Percentiles rank a stretch among this genome's conserved stretches.
Evolutionary conservation across 2,113 vertebrate genomes (phyloP).

Genomic region (Chroicocephalus ridibundus): DNA sequence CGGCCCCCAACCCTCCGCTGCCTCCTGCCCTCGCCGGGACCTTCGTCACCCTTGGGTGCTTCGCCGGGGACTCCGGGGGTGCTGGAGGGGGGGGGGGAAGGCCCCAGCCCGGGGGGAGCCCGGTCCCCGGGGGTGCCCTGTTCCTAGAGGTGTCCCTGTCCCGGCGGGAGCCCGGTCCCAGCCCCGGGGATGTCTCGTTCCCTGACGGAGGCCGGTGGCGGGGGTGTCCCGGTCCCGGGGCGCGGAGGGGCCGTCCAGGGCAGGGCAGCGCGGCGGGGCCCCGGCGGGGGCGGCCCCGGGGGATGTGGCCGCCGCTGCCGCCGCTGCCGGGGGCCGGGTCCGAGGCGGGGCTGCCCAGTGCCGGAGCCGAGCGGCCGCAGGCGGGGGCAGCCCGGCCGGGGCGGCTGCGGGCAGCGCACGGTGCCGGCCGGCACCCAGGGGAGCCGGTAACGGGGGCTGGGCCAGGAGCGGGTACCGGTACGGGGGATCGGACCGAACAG

Average conservation of each 20-base stretch:
- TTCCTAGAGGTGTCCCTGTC: too few species aligned
- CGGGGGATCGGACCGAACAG: not conserved
- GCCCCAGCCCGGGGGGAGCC: not conserved
- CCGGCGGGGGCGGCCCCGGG: conserved; percentile 17
- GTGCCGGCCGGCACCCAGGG: not conserved
- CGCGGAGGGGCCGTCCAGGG: not conserved
- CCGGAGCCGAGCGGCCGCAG: not conserved
- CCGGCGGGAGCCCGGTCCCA: not conserved
- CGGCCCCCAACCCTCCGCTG: not conserved
- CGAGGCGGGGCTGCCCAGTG: conserved; percentile 29
- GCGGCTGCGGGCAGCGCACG: not conserved
- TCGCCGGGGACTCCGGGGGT: not conserved
- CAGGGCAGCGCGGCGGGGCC: not conserved
- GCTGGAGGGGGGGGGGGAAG: not conserved
- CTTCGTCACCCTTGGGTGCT: not conserved
- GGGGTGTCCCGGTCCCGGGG: not conserved
- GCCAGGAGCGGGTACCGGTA: not conserved
- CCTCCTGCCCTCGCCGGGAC: not conserved
- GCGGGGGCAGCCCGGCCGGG: not conserved
- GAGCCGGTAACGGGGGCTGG: not conserved
- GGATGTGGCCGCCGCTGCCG: conserved; percentile 9
- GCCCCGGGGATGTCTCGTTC: not conserved
- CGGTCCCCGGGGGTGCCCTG: not conserved
- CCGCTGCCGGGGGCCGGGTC: conserved; percentile 25
- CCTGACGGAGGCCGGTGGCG: too few species aligned